Percentiles rank a stretch among this genome's conserved stretches.
Evolutionary conservation across 2,888 invertebrate species (phyloP).

Genomic region (Tryphoninae sp.): DNA sequence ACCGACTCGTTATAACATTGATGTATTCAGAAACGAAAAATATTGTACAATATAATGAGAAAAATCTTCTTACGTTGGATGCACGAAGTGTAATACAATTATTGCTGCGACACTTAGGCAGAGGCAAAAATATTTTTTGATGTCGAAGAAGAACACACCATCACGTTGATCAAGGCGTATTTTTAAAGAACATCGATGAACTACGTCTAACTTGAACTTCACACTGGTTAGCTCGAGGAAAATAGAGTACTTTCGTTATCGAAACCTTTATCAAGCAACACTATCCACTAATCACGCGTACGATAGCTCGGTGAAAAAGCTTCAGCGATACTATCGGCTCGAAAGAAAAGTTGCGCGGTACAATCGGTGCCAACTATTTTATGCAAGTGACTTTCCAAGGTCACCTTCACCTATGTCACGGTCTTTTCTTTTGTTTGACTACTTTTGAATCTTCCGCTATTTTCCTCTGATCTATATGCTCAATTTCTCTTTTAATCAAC

Average conservation of each 20-base stretch:
- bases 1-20: too few relatives aligned
- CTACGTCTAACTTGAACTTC: neutral
- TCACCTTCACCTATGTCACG: slow-evolving; percentile 58
- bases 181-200: neutral
- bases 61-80: neutral
- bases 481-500: too few relatives aligned
- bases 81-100: neutral
- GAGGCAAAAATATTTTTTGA: neutral
- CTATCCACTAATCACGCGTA: slow-evolving; percentile 15
- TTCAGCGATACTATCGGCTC: slow-evolving; percentile 21
- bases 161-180: neutral
- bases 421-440: slow-evolving; percentile 11
- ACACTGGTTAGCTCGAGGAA: neutral
- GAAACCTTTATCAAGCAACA: slow-evolving; percentile 11
- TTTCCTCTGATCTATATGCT: neutral
- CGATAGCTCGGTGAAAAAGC: slow-evolving; percentile 12
- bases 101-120: neutral
- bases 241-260: neutral
- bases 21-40: neutral
- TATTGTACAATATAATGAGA: neutral
- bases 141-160: neutral
- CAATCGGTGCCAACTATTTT: slow-evolving; percentile 56
- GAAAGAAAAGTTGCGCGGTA: slow-evolving; percentile 23
- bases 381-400: slow-evolving; percentile 48
- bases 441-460: neutral